These are phyloP conservation scores for Liposcelis brunnea DNA, from an alignment of 2,888 invertebrate genomes.

Conservation along the genomic window DNA sequence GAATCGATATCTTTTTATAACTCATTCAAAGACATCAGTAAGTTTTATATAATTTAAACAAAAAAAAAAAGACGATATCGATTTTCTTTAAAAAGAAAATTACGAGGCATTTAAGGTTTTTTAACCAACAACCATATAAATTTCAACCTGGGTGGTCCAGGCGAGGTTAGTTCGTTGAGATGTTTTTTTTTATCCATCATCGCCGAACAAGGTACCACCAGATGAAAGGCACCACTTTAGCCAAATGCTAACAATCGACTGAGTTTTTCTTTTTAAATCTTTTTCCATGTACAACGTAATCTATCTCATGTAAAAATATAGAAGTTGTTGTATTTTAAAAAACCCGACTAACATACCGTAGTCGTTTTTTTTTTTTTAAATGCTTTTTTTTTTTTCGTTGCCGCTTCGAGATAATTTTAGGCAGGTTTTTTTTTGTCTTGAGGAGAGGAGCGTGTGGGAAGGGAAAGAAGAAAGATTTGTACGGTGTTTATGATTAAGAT, in stretches of 20 bases:
- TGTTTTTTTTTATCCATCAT: too few relatives aligned
- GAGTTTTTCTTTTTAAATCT: too few relatives aligned
- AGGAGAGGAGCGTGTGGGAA: too few relatives aligned
- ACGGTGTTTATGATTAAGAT: too few relatives aligned
- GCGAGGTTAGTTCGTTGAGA: too few relatives aligned
- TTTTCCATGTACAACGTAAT: too few relatives aligned
- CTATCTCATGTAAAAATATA: conserved; percentile 3
- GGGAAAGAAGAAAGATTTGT: too few relatives aligned
- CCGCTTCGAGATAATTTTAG: background rate
- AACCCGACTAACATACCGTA: conserved; percentile 1
- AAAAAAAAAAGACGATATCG: too few relatives aligned
- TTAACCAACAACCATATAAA: background rate
- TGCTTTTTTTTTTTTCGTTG: background rate
- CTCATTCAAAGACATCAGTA: too few relatives aligned
- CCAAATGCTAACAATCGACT: too few relatives aligned
- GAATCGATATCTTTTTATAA: too few relatives aligned
- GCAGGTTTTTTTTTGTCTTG: background rate
- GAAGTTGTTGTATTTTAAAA: background rate
- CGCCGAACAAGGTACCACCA: background rate
- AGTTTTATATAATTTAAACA: too few relatives aligned
- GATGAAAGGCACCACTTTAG: background rate
- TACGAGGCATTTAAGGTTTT: background rate
- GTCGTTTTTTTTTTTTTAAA: background rate
- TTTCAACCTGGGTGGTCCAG: conserved; percentile 3
- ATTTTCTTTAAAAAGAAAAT: background rate